These are phyloP conservation scores for Istiophorus platypterus DNA, from an alignment of 2,113 vertebrate genomes.

Conservation along the genomic window DNA sequence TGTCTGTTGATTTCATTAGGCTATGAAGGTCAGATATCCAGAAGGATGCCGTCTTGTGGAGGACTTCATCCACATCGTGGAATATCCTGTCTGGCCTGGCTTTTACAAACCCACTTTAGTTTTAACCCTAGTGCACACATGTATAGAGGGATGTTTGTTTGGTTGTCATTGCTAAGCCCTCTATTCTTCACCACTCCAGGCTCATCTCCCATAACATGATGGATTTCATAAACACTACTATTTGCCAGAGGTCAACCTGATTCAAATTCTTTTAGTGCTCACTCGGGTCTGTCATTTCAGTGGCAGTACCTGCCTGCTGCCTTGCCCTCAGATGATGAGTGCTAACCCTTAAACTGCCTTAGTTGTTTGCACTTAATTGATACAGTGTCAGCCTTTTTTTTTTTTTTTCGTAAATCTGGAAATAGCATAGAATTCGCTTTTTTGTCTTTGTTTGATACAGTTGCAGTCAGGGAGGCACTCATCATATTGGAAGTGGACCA, in stretches of 20 bases:
- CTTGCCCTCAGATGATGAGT: slow-evolving; percentile 6
- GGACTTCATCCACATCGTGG: too few relatives aligned
- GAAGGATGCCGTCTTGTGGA: neutral
- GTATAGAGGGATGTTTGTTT: slow-evolving; percentile 27
- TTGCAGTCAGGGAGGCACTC: neutral
- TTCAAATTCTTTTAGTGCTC: slow-evolving; percentile 65
- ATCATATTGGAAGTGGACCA: slow-evolving; percentile 25
- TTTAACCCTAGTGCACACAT: neutral
- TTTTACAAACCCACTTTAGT: neutral
- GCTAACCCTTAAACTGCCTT: neutral
- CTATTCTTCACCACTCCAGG: slow-evolving; percentile 15
- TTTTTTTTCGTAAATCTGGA: neutral
- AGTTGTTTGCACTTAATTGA: neutral
- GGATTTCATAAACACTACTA: slow-evolving; percentile 53
- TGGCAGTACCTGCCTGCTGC: slow-evolving; percentile 4
- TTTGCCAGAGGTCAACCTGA: slow-evolving; percentile 55
- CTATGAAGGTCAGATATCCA: neutral
- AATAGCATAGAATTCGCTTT: too few relatives aligned
- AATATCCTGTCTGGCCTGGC: neutral
- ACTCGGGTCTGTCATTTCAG: slow-evolving; percentile 69
- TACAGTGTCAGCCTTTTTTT: too few relatives aligned
- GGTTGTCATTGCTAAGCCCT: slow-evolving; percentile 25
- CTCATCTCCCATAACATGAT: slow-evolving; percentile 41
- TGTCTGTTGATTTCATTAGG: neutral
- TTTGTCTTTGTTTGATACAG: neutral